phyloP scores from a whole-genome alignment of 2,113 vertebrate species.

The Lonchura striata region DNA sequence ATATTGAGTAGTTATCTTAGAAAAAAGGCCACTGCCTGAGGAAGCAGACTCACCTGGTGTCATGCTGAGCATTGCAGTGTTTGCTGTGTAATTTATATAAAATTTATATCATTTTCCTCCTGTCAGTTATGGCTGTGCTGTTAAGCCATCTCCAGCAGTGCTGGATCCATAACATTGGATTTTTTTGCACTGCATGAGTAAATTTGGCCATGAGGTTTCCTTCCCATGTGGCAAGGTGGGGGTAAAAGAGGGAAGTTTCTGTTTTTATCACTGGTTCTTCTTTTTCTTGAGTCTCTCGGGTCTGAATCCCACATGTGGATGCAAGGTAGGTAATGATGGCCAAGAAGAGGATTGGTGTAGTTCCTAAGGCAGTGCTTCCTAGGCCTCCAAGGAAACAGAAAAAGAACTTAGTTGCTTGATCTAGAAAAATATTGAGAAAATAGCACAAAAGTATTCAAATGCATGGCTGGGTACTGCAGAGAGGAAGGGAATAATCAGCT shows the following conservation, averaged over 20 bases:
- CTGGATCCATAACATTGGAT: not conserved
- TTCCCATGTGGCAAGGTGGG: not conserved
- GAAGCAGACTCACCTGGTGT: not conserved
- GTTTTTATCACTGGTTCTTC: not conserved
- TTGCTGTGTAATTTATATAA: not conserved
- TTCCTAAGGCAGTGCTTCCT: not conserved
- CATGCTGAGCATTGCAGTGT: not conserved
- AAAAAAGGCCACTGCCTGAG: not conserved
- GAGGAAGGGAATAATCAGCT: not conserved
- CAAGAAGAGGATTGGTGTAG: not conserved
- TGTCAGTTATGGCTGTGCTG: not conserved
- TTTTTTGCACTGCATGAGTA: not conserved
- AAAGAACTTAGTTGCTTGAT: not conserved
- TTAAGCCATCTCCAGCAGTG: not conserved
- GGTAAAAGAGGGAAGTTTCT: not conserved
- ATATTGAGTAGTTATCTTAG: not conserved
- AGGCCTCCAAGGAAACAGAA: not conserved
- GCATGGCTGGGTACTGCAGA: not conserved
- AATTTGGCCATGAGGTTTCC: not conserved
- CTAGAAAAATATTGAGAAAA: not conserved
- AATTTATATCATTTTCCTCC: not conserved
- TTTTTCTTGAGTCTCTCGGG: not conserved
- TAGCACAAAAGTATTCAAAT: not conserved
- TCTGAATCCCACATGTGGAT: not conserved
- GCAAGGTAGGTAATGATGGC: not conserved